Conservation (phyloP, 2,797 vertebrate species). For the Neosilurus hyrtlii region DNA sequence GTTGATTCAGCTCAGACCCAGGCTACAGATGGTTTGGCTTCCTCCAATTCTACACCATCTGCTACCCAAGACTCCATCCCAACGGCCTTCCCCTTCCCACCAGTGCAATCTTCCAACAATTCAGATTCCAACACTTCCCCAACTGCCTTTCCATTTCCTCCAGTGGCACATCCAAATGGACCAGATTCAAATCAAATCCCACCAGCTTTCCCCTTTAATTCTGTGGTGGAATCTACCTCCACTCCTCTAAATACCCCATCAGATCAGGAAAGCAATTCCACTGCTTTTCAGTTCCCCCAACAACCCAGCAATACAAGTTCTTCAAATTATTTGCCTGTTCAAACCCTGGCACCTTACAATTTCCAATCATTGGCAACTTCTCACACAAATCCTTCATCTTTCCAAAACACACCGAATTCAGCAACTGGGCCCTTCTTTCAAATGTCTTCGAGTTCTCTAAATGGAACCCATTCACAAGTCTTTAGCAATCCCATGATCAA, state of each 20-base stretch:
- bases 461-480: slow-evolving; percentile 32
- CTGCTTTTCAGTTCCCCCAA: slow-evolving; percentile 16
- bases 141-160: slow-evolving; percentile 44
- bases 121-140: slow-evolving; percentile 41
- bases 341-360: slow-evolving; percentile 34
- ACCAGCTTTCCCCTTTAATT: slow-evolving; percentile 46
- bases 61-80: slow-evolving; percentile 51
- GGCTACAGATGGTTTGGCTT: slow-evolving; percentile 40
- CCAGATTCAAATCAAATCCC: slow-evolving; percentile 33
- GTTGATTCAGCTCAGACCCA: slow-evolving; percentile 54
- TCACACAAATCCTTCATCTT: slow-evolving; percentile 28
- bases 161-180: slow-evolving; percentile 35
- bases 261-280: slow-evolving; percentile 42
- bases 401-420: slow-evolving; percentile 34
- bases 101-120: slow-evolving; percentile 42
- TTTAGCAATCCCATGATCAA: slow-evolving; percentile 34
- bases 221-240: slow-evolving; percentile 30
- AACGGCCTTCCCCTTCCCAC: slow-evolving; percentile 54
- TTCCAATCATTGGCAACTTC: slow-evolving; percentile 26
- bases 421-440: slow-evolving; percentile 29
- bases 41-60: slow-evolving; percentile 38
- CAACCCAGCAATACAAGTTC: slow-evolving; percentile 31
- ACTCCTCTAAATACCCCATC: slow-evolving; percentile 29
- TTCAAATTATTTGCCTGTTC: slow-evolving; percentile 13
- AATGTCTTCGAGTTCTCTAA: slow-evolving; percentile 35